Evolutionary conservation across 2,113 vertebrate genomes (phyloP).

Genomic region (Pollachius pollachius): DNA sequence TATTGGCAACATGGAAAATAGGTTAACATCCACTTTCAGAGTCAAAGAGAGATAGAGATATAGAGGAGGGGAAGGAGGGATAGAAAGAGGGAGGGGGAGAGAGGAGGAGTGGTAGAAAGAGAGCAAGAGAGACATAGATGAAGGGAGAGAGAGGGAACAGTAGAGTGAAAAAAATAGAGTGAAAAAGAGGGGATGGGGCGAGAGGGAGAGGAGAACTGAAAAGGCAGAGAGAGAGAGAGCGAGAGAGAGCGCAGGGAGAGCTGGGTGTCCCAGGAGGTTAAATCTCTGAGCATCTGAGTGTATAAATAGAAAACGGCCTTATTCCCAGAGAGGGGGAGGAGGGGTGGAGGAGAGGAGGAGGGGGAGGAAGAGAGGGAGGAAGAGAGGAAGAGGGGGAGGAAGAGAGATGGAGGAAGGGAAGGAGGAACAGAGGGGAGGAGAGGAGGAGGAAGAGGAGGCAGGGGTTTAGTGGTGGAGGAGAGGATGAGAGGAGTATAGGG

Average conservation of each 20-base stretch:
- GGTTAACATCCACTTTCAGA: conserved; percentile 39
- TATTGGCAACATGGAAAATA: conserved; percentile 43
- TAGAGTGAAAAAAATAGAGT: background rate
- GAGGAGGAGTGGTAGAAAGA: background rate
- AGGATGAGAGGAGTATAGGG: too few species aligned
- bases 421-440: too few species aligned
- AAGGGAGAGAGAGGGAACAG: conserved; percentile 5
- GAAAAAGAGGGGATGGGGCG: background rate
- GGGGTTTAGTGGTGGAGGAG: too few species aligned
- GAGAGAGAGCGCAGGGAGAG: background rate
- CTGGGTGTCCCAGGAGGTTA: background rate
- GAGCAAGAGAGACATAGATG: conserved; percentile 4
- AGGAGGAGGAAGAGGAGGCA: too few species aligned
- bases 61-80: conserved; percentile 18
- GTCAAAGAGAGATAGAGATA: conserved; percentile 27
- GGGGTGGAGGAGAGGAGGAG: background rate
- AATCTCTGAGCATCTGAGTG: background rate
- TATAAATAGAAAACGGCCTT: conserved; percentile 3
- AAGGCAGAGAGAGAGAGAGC: background rate
- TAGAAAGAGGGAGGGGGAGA: conserved; percentile 52
- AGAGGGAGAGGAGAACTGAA: background rate
- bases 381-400: background rate
- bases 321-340: background rate
- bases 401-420: background rate
- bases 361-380: background rate